Conservation (phyloP, 2,113 vertebrate species). For the Bagarius yarrelli region DNA sequence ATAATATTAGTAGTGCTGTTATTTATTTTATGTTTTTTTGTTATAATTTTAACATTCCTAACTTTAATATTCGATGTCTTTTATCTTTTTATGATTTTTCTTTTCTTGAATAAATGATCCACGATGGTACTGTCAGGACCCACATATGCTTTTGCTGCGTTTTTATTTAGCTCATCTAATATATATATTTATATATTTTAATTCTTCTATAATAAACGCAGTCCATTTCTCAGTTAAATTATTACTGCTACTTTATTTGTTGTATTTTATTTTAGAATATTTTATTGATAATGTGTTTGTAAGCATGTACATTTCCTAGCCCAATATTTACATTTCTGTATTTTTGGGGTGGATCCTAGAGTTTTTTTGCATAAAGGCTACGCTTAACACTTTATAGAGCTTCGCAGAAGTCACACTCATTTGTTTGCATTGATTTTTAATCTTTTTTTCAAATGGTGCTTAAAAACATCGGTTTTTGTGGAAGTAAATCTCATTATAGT, state of each 20-base stretch:
- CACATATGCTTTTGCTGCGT: background rate
- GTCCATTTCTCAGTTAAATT: background rate
- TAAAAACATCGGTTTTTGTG: no score
- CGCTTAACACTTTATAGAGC: background rate
- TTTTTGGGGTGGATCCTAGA: background rate
- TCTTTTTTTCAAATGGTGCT: no score
- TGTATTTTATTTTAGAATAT: no score
- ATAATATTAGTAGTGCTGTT: slow-evolving; percentile 27
- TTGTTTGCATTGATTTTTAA: background rate
- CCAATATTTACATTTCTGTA: background rate
- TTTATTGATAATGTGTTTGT: background rate
- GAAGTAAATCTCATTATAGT: no score
- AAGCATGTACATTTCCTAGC: background rate
- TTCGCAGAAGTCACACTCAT: background rate
- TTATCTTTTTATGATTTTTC: background rate
- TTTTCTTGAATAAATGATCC: background rate
- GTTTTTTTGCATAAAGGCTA: no score
- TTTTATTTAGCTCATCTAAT: slow-evolving; percentile 16
- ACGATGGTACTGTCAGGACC: slow-evolving; percentile 14
- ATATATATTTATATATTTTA: background rate
- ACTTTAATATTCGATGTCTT: background rate
- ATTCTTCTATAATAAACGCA: slow-evolving; percentile 7
- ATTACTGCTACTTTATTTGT: background rate
- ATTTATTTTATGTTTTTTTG: slow-evolving; percentile 8
- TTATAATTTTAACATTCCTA: background rate